Conservation (phyloP, 1,140 invertebrate genomes). For the Aphaenogaster floridana region DNA sequence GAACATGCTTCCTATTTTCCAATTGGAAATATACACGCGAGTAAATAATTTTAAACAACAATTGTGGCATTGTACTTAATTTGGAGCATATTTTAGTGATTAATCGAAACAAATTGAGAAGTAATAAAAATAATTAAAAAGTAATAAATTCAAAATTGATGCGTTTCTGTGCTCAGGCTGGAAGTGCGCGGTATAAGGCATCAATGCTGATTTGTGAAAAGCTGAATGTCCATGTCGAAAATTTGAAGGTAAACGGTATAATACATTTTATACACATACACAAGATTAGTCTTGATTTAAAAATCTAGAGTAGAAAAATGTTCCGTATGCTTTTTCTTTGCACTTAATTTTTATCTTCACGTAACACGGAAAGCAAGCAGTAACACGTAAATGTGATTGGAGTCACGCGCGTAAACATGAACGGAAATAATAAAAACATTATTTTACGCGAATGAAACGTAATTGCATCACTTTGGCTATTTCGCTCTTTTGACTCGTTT, state of each 20-base stretch:
- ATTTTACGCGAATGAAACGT: not conserved
- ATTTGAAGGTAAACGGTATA: slow-evolving; percentile 62
- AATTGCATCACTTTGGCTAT: not conserved
- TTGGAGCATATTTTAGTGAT: not conserved
- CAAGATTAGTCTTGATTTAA: not conserved
- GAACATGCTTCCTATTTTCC: not conserved
- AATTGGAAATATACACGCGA: not conserved
- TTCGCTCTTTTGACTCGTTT: not conserved
- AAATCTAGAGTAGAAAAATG: not conserved
- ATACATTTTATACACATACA: not conserved
- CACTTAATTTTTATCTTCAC: not conserved
- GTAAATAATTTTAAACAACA: not conserved
- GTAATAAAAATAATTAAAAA: not conserved
- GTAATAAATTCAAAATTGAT: not conserved
- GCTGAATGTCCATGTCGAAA: slow-evolving; percentile 67
- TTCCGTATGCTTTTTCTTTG: not conserved
- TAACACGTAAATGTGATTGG: not conserved
- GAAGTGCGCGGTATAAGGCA: slow-evolving; percentile 64
- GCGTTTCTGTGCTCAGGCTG: slow-evolving; percentile 58
- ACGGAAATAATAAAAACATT: not conserved
- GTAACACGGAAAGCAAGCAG: not conserved
- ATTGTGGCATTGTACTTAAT: no score
- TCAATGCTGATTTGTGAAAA: slow-evolving; percentile 75
- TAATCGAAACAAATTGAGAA: not conserved
- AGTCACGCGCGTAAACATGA: not conserved